These are phyloP conservation scores for Furcifer pardalis DNA, from an alignment of 2,797 vertebrate species.

Conservation along the genomic window DNA sequence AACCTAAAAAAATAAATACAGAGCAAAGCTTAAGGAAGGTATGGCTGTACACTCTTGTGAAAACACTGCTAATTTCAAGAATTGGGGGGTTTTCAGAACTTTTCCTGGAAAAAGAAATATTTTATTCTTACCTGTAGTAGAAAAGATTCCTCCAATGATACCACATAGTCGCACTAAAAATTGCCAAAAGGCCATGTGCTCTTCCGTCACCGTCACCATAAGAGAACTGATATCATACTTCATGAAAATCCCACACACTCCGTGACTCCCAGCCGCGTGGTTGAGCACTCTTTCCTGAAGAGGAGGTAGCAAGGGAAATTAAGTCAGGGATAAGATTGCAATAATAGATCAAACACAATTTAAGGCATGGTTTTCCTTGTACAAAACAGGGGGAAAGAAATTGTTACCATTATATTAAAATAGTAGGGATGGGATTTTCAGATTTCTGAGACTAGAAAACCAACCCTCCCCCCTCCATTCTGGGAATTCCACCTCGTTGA, in stretches of 20 bases:
- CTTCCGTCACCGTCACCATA: slow-evolving; percentile 96
- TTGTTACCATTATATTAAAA: neutral
- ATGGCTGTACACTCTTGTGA: neutral
- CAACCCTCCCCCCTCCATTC: too few relatives aligned
- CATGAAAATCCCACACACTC: slow-evolving; percentile 98
- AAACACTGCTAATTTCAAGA: neutral
- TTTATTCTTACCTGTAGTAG: slow-evolving; percentile 92
- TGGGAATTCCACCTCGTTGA: too few relatives aligned
- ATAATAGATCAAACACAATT: neutral
- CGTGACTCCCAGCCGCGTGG: slow-evolving; percentile 95
- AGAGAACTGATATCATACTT: slow-evolving; percentile 98
- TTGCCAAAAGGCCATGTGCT: slow-evolving; percentile 98
- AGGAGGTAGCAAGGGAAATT: neutral
- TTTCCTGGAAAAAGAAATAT: neutral
- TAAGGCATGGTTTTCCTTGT: neutral
- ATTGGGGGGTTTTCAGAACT: neutral
- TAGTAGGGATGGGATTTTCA: neutral
- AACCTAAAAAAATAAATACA: too few relatives aligned
- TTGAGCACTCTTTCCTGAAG: slow-evolving; percentile 92
- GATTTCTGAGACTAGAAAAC: too few relatives aligned
- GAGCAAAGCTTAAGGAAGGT: neutral
- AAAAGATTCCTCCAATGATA: slow-evolving; percentile 97
- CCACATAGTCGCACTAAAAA: slow-evolving; percentile 96
- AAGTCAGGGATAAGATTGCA: neutral
- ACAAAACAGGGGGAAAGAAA: neutral